Conservation (phyloP, 2,113 vertebrate species). For the Rhizomys pruinosus region DNA sequence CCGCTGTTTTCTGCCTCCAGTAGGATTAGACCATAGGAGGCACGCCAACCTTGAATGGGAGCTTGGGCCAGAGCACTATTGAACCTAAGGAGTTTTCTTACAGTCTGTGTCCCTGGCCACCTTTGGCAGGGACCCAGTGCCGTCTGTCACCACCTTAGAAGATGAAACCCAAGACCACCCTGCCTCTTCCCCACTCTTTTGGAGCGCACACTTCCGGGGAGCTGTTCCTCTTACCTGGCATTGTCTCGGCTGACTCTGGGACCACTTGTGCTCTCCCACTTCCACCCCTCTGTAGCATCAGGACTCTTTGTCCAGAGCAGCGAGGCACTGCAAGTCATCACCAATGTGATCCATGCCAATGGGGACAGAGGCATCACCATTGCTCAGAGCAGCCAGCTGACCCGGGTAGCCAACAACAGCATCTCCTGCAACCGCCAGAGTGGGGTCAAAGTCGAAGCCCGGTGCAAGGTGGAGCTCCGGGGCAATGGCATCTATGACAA, state of each 20-base stretch:
- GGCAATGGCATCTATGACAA: slow-evolving; percentile 95
- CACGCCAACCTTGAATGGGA: not conserved
- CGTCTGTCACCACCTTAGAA: not conserved
- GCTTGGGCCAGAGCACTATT: not conserved
- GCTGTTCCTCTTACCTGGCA: not conserved
- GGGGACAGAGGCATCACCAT: slow-evolving; percentile 88
- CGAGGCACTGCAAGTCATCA: slow-evolving; percentile 89
- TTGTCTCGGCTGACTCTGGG: not conserved
- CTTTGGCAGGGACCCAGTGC: not conserved
- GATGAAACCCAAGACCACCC: not conserved
- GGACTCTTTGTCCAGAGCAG: slow-evolving; percentile 94
- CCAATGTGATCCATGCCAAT: slow-evolving; percentile 91
- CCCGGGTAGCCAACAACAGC: slow-evolving; percentile 91
- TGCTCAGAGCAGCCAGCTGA: slow-evolving; percentile 92
- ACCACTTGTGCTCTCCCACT: not conserved
- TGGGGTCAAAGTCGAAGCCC: slow-evolving; percentile 90
- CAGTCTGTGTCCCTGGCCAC: not conserved
- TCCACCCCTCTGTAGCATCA: slow-evolving; percentile 84
- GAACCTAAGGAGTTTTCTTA: not conserved
- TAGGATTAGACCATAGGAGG: not conserved
- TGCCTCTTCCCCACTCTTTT: not conserved
- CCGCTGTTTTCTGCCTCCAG: not conserved
- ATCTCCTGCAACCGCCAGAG: slow-evolving; percentile 89
- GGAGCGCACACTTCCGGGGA: not conserved
- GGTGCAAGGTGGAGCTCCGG: slow-evolving; percentile 91